Evolutionary conservation across 2,113 vertebrate genomes (phyloP).

Genomic region (Oncorhynchus tshawytscha): DNA sequence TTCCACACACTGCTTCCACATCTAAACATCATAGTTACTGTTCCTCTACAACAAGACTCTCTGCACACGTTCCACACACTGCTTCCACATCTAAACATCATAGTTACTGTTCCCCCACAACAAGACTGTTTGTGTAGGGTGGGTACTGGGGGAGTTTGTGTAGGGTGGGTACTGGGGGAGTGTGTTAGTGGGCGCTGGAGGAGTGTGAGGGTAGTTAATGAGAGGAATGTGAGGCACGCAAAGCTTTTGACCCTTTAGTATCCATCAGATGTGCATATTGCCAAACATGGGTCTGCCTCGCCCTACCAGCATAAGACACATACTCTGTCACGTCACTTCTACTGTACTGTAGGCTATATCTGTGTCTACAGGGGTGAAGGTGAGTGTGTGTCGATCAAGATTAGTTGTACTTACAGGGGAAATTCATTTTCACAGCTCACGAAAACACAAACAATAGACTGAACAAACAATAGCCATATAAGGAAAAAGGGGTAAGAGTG

Average conservation of each 20-base stretch:
- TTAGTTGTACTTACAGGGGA: neutral
- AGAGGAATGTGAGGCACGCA: conserved; percentile 52
- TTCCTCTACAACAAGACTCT: too few species aligned
- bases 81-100: conserved; percentile 9
- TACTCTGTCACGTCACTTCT: neutral
- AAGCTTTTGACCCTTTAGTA: conserved; percentile 49
- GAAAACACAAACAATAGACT: neutral
- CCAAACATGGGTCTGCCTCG: neutral
- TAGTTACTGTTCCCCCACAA: conserved; percentile 10
- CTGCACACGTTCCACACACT: too few species aligned
- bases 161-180: too few species aligned
- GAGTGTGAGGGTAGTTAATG: conserved; percentile 49
- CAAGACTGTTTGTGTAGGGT: neutral
- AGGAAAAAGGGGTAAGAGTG: neutral
- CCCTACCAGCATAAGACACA: neutral
- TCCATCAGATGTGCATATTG: conserved; percentile 3
- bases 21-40: too few species aligned
- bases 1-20: too few species aligned
- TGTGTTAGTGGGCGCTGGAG: neutral
- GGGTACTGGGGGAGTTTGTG: neutral
- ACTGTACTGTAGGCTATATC: neutral
- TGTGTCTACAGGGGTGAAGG: neutral
- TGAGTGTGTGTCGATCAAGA: neutral
- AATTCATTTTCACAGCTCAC: neutral
- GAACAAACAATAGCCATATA: neutral